A percentile compares a stretch with the other conserved stretches of the same genome.
Conservation (phyloP, 2,888 invertebrate genomes). For the Ennomos erosarius region DNA sequence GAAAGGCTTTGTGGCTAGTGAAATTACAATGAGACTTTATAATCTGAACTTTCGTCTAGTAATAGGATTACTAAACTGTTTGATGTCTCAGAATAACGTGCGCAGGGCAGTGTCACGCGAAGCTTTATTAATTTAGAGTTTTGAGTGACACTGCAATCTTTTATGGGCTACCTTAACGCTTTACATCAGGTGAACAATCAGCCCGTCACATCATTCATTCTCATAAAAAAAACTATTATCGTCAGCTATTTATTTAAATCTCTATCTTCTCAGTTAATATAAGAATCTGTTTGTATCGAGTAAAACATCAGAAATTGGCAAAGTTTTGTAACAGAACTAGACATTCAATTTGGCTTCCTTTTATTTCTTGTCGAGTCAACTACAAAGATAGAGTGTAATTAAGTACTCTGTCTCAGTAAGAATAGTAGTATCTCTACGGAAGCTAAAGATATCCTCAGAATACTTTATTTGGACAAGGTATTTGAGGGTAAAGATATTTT, state of each 20-base stretch:
- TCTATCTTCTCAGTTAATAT: slow-evolving; percentile 5
- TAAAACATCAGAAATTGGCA: slow-evolving; percentile 50
- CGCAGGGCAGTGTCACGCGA: too few relatives aligned
- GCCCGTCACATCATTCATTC: too few relatives aligned
- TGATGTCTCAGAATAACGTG: too few relatives aligned
- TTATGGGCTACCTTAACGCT: too few relatives aligned
- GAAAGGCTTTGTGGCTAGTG: too few relatives aligned
- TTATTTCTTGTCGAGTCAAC: slow-evolving; percentile 50
- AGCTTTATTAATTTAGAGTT: too few relatives aligned
- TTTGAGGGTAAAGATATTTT: slow-evolving; percentile 8
- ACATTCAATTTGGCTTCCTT: slow-evolving; percentile 65
- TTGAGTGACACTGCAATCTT: too few relatives aligned
- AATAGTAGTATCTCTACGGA: not conserved
- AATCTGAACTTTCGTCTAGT: too few relatives aligned
- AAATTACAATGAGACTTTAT: too few relatives aligned
- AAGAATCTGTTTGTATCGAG: slow-evolving; percentile 18
- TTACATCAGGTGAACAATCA: too few relatives aligned
- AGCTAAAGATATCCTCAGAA: not conserved
- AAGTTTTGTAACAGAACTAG: slow-evolving; percentile 56
- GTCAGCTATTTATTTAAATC: not conserved
- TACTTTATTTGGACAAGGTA: slow-evolving; percentile 9
- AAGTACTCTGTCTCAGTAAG: slow-evolving; percentile 6
- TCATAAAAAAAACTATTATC: too few relatives aligned
- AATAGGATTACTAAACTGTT: too few relatives aligned
- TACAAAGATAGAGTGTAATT: slow-evolving; percentile 5